Percentiles rank a stretch among this genome's conserved stretches.
phyloP scores from a whole-genome alignment of 2,797 vertebrate species.

The Rhynchotus rufescens region DNA sequence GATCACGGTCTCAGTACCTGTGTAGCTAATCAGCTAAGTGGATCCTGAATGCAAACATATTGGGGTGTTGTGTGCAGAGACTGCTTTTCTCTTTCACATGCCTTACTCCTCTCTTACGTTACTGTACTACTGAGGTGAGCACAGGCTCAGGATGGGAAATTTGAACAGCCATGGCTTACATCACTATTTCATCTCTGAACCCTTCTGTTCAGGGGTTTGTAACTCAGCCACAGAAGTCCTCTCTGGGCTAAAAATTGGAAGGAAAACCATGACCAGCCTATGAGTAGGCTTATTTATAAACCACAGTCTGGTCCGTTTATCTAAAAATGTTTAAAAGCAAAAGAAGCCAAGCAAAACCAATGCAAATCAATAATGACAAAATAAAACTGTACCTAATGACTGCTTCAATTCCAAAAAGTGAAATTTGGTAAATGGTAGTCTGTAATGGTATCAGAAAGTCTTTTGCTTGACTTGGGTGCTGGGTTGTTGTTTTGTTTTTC shows the following conservation, averaged over 20 bases:
- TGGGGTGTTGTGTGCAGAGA: not conserved
- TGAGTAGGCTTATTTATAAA: not conserved
- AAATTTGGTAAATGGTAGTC: conserved; percentile 68
- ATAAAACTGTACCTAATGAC: conserved; percentile 4
- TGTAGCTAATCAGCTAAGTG: not conserved
- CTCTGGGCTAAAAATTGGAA: conserved; percentile 10
- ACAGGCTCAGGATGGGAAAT: not conserved
- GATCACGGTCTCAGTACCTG: not conserved
- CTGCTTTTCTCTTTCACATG: not conserved
- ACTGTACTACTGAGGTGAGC: not conserved
- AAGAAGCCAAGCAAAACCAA: not conserved
- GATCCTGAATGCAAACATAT: not conserved
- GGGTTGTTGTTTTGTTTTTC: not conserved
- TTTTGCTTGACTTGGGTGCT: not conserved
- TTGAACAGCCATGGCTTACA: not conserved
- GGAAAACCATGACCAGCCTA: not conserved
- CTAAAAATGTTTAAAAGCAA: not conserved
- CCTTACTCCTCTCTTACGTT: not conserved
- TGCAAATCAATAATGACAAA: not conserved
- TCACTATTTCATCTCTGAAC: conserved; percentile 62
- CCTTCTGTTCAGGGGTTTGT: conserved; percentile 76
- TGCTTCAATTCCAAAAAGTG: conserved; percentile 72
- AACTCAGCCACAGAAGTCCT: conserved; percentile 64
- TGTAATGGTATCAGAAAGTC: not conserved
- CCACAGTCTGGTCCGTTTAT: not conserved